Conservation (phyloP, 2,888 invertebrate species). For the Psylliodes chrysocephalus region DNA sequence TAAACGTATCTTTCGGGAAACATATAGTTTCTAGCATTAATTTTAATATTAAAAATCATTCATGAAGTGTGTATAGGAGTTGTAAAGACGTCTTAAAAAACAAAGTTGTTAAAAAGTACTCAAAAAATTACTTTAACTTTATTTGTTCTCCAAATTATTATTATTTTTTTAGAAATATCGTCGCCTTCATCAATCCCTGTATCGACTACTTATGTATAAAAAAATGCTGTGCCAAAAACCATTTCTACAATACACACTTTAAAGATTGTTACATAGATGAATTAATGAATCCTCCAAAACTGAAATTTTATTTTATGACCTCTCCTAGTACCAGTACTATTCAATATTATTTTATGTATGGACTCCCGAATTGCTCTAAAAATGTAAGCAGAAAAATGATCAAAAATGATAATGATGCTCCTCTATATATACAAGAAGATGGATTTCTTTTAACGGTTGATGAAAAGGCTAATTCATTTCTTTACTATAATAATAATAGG, state of each 20-base stretch:
- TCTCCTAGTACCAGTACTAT: neutral
- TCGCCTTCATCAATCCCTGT: slow-evolving; percentile 18
- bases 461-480: neutral
- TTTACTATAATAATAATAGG: slow-evolving; percentile 1
- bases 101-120: too few relatives aligned
- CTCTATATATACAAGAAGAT: slow-evolving; percentile 3
- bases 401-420: neutral
- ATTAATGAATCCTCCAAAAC: neutral
- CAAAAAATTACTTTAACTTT: too few relatives aligned
- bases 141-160: too few relatives aligned
- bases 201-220: slow-evolving; percentile 21
- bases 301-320: neutral
- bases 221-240: slow-evolving; percentile 28
- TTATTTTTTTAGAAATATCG: neutral
- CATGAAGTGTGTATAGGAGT: too few relatives aligned
- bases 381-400: neutral
- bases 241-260: neutral
- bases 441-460: neutral
- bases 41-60: too few relatives aligned
- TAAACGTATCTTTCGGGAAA: too few relatives aligned
- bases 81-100: too few relatives aligned
- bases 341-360: neutral
- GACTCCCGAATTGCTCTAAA: neutral
- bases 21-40: too few relatives aligned
- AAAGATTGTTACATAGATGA: neutral